Base-by-base conservation (phyloP, 2,113 vertebrate species). In the cattle (Bos taurus) region DNA sequence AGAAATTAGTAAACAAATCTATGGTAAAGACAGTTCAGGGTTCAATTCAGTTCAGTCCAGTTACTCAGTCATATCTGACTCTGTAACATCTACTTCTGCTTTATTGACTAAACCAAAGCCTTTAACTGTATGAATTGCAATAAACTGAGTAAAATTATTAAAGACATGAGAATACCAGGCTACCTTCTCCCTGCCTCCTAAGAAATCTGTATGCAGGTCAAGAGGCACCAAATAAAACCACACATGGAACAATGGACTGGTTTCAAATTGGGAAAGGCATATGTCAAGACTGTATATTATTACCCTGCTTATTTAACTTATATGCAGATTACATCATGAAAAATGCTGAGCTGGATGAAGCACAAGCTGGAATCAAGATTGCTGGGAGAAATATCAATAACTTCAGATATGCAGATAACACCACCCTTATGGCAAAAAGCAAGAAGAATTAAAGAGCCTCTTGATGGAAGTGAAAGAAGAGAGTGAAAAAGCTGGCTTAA, bases 1-100 rank as follows among this genome's bases (percentile, higher is more conserved):
- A 56, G 1, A 52, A 60, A 54, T 60, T 84, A 33, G 10, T 12
- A 52, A 87, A 98, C 98, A 98, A 59, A 98, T 98, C 94, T 99
- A 98, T 16, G 99, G 99, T 19, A 99, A 99, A 98, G 99, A 99
- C 1, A 99, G 98, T 6, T 96, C 98, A 6, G 99, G 98, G 84
- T 99, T n/a, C 62, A 9, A 15, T 62, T 62, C 30, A 62, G 13
- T 62, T 30, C 28, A 30, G 30, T 62, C 28, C 28, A 30, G 60
- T 33, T 30, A 33, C 60, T 33, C 30, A 62, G 30, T 62, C 60
- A 62, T 62, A 30, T 33, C 30, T 62, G 30, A 62, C 6, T 62
- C 14, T 62, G 30, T 15, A 6, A 64, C 62, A 33, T 33, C 6
- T 33, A 17, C 62, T 64, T 64, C 62, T 64, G 15, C 30, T 64